These are phyloP conservation scores for Euproctis similis DNA, from an alignment of 2,888 invertebrate genomes.

Conservation along the genomic window DNA sequence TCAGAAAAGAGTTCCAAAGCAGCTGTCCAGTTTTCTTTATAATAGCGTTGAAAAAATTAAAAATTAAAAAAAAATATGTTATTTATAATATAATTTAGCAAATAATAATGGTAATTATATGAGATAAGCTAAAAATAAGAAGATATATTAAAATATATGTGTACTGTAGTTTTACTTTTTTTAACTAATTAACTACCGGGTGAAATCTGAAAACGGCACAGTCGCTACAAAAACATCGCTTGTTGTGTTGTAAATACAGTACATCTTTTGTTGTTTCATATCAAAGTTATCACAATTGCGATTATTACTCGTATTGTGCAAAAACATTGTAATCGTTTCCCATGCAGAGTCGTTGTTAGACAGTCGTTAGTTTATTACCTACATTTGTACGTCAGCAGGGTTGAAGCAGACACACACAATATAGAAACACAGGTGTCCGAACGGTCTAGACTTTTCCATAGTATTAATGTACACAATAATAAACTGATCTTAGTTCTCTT, in stretches of 20 bases:
- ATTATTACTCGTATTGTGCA: conserved; percentile 25
- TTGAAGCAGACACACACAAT: too few relatives aligned
- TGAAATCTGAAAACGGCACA: conserved; percentile 13
- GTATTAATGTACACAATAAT: too few relatives aligned
- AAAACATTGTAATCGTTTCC: conserved; percentile 27
- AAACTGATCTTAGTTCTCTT: too few relatives aligned
- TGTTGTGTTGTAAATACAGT: conserved; percentile 8
- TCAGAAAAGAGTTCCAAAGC: too few relatives aligned
- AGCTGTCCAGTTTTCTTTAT: too few relatives aligned
- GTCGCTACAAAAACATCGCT: conserved; percentile 7
- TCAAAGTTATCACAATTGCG: too few relatives aligned
- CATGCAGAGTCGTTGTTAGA: conserved; percentile 20
- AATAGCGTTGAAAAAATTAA: too few relatives aligned
- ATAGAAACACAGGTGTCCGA: too few relatives aligned
- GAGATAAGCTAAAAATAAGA: too few relatives aligned
- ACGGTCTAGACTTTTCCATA: too few relatives aligned
- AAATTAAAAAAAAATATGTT: background rate
- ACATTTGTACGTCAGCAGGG: too few relatives aligned
- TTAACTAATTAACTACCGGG: conserved; percentile 20
- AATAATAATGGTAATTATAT: conserved; percentile 1
- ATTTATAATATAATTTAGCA: background rate
- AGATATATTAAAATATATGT: background rate
- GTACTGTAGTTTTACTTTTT: too few relatives aligned
- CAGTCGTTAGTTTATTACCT: conserved; percentile 16
- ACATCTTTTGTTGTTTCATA: conserved; percentile 14